Evolutionary conservation across 2,113 vertebrate species (phyloP).

Genomic region (Oxyura jamaicensis): DNA sequence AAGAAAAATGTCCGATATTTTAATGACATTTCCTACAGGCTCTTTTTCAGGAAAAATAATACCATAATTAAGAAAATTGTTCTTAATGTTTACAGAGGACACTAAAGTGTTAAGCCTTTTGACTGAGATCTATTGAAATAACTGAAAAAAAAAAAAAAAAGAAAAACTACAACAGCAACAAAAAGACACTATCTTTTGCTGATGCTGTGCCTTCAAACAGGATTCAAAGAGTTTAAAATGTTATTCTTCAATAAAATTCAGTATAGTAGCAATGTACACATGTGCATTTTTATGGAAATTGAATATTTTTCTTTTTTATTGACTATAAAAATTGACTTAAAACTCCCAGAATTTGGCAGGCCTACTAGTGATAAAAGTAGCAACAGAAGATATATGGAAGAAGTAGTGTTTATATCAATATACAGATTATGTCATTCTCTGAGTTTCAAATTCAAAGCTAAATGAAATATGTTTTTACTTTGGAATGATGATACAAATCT

Average conservation of each 20-base stretch:
- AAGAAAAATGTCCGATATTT: not conserved
- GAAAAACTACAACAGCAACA: not conserved
- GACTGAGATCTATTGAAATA: not conserved
- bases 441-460: not conserved
- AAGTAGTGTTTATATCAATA: not conserved
- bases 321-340: not conserved
- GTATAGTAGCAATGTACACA: not conserved
- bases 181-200: not conserved
- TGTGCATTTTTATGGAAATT: not conserved
- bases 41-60: not conserved
- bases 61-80: not conserved
- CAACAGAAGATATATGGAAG: not conserved
- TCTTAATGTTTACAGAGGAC: not conserved
- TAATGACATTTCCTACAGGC: conserved; percentile 2
- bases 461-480: not conserved
- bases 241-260: not conserved
- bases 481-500: not conserved
- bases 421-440: not conserved
- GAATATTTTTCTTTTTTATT: not conserved
- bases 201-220: not conserved
- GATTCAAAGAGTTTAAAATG: not conserved
- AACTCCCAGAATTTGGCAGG: not conserved
- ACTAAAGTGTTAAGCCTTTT: not conserved
- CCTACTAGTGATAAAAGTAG: not conserved
- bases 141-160: not conserved